These are phyloP conservation scores for Cotesia congregata DNA, from an alignment of 2,888 invertebrate genomes.

Conservation along the genomic window DNA sequence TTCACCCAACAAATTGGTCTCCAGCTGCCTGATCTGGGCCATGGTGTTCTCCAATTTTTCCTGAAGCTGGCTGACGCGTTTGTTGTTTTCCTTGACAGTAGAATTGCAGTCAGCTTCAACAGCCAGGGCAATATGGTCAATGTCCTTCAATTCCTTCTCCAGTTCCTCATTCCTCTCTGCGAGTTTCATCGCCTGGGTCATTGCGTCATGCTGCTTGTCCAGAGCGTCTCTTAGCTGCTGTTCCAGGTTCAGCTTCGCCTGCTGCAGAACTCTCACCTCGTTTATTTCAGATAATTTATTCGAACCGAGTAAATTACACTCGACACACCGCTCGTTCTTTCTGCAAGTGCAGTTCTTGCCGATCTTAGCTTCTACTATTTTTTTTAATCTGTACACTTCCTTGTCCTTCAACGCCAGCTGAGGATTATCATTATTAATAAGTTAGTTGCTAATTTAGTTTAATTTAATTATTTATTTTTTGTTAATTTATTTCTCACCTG, in stretches of 20 bases:
- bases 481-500: constrained; percentile 58
- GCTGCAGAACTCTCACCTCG: constrained; percentile 75
- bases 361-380: constrained; percentile 80
- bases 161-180: constrained; percentile 82
- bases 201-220: constrained; percentile 84
- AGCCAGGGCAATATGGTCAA: constrained; percentile 81
- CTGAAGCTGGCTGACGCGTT: constrained; percentile 69
- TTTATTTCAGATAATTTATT: constrained; percentile 53
- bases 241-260: constrained; percentile 75
- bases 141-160: constrained; percentile 80
- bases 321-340: constrained; percentile 69
- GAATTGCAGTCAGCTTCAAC: constrained; percentile 85
- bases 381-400: constrained; percentile 80
- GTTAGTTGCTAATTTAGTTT: neutral
- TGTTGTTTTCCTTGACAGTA: constrained; percentile 75
- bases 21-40: constrained; percentile 71
- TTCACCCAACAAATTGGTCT: constrained; percentile 70
- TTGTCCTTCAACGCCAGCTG: constrained; percentile 72
- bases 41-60: constrained; percentile 58
- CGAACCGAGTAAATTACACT: constrained; percentile 21
- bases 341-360: constrained; percentile 78
- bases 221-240: constrained; percentile 74
- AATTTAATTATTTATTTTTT: neutral
- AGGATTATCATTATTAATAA: neutral
- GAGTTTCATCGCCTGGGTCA: constrained; percentile 80